Percentiles rank a stretch among this genome's conserved stretches.
phyloP scores from a whole-genome alignment of 2,888 invertebrate genomes.

The Torymus texanus region DNA sequence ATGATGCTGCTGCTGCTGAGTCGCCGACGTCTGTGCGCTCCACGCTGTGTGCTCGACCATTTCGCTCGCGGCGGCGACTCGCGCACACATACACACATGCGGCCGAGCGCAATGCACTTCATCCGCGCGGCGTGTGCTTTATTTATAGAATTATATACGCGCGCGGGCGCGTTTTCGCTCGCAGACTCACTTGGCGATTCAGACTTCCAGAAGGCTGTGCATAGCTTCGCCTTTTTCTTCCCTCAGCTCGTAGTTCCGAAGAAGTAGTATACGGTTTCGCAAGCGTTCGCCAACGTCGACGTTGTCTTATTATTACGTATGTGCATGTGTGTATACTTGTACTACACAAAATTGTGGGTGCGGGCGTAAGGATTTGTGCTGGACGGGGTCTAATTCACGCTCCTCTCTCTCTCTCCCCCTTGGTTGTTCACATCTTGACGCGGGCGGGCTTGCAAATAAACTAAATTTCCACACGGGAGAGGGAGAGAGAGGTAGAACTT shows the following conservation, averaged over 20 bases:
- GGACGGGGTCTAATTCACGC: neutral
- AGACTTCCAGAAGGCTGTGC: neutral
- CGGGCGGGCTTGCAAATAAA: slow-evolving; percentile 48
- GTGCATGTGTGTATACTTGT: no score
- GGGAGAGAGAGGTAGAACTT: neutral
- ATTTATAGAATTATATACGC: slow-evolving; percentile 53
- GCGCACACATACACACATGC: slow-evolving; percentile 54
- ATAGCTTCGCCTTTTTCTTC: neutral
- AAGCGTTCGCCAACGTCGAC: no score
- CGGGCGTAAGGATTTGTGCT: neutral
- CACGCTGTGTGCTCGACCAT: slow-evolving; percentile 58
- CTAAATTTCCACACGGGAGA: slow-evolving; percentile 50
- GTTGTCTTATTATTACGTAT: no score
- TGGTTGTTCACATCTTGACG: slow-evolving; percentile 60
- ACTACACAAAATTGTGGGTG: neutral
- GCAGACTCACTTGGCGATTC: neutral
- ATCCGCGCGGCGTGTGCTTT: slow-evolving; percentile 53
- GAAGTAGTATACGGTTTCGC: no score
- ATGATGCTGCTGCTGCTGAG: slow-evolving; percentile 55
- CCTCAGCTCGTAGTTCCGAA: neutral
- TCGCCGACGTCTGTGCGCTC: slow-evolving; percentile 35
- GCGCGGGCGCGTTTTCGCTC: neutral
- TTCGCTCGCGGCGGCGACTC: slow-evolving; percentile 30
- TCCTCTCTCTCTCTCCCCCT: neutral
- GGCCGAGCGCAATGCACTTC: slow-evolving; percentile 50